phyloP scores from a whole-genome alignment of 2,888 invertebrate genomes.

The Cheilosia grossa region DNA sequence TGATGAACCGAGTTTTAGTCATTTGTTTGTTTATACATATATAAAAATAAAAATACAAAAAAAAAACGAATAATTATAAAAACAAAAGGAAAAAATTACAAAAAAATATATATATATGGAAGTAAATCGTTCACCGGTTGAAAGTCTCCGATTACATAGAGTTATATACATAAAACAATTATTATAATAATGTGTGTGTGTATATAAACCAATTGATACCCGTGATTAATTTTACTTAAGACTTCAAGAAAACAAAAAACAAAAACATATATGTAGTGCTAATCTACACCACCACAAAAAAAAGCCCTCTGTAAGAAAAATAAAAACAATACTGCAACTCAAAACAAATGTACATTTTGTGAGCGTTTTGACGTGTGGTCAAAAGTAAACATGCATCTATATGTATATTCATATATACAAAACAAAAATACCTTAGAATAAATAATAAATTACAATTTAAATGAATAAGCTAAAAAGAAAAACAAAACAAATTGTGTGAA shows the following conservation, averaged over 20 bases:
- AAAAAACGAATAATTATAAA: constrained; percentile 60
- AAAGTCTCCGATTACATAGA: constrained; percentile 68
- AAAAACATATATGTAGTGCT: constrained; percentile 33
- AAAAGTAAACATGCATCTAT: constrained; percentile 38
- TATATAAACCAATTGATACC: constrained; percentile 70
- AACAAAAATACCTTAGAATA: constrained; percentile 62
- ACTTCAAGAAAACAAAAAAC: constrained; percentile 44
- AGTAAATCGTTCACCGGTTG: constrained; percentile 70
- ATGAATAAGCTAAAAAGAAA: constrained; percentile 41
- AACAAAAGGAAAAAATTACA: constrained; percentile 22
- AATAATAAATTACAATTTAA: constrained; percentile 65
- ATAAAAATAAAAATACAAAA: constrained; percentile 19
- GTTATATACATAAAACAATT: constrained; percentile 59
- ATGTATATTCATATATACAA: constrained; percentile 42
- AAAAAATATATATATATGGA: constrained; percentile 47
- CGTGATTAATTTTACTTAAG: constrained; percentile 74
- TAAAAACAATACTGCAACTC: constrained; percentile 39
- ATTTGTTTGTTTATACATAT: constrained; percentile 69
- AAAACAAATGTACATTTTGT: constrained; percentile 72
- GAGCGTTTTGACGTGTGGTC: constrained; percentile 69
- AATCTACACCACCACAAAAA: constrained; percentile 36
- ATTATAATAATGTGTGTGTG: constrained; percentile 52
- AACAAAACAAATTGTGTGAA: constrained; percentile 65
- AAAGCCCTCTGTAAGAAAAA: not conserved
- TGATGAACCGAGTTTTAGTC: constrained; percentile 70